These are phyloP conservation scores for Pseudoatta argentina DNA, from an alignment of 1,140 invertebrate species.

Conservation along the genomic window DNA sequence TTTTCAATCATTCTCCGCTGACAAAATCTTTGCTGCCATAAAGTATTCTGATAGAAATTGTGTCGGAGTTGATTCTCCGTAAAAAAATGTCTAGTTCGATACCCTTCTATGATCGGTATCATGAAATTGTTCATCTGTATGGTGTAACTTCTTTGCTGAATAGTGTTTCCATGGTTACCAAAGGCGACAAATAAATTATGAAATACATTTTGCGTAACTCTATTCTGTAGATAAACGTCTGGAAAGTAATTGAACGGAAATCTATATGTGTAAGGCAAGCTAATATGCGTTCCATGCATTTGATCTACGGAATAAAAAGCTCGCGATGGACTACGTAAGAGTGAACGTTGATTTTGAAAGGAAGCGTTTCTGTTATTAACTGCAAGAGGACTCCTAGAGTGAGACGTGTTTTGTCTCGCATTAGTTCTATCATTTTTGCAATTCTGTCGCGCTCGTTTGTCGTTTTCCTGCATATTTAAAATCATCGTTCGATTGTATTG, in stretches of 20 bases:
- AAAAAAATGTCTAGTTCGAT: constrained; percentile 67
- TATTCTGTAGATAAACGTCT: constrained; percentile 59
- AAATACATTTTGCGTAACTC: constrained; percentile 53
- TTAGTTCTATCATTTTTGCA: not conserved
- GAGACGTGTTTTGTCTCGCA: constrained; percentile 3
- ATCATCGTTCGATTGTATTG: constrained; percentile 75
- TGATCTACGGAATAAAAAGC: constrained; percentile 2
- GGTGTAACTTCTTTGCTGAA: constrained; percentile 61
- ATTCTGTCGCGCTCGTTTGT: constrained; percentile 44
- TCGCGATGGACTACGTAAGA: not conserved
- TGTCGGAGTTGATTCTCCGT: constrained; percentile 69
- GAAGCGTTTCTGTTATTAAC: constrained; percentile 18
- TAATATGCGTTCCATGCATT: constrained; percentile 39
- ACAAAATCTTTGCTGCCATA: constrained; percentile 61
- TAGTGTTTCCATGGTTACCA: constrained; percentile 42
- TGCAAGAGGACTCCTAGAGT: not conserved
- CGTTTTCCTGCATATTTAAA: constrained; percentile 52
- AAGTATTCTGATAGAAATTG: constrained; percentile 71
- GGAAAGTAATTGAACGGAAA: constrained; percentile 43
- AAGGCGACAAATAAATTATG: constrained; percentile 58
- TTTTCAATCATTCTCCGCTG: constrained; percentile 70
- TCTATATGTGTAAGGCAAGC: constrained; percentile 35
- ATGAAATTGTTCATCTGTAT: constrained; percentile 67
- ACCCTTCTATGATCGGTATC: constrained; percentile 66
- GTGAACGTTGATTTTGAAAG: constrained; percentile 33